Evolutionary conservation across 2,113 vertebrate species (phyloP).

Genomic region (Arenaria interpres): DNA sequence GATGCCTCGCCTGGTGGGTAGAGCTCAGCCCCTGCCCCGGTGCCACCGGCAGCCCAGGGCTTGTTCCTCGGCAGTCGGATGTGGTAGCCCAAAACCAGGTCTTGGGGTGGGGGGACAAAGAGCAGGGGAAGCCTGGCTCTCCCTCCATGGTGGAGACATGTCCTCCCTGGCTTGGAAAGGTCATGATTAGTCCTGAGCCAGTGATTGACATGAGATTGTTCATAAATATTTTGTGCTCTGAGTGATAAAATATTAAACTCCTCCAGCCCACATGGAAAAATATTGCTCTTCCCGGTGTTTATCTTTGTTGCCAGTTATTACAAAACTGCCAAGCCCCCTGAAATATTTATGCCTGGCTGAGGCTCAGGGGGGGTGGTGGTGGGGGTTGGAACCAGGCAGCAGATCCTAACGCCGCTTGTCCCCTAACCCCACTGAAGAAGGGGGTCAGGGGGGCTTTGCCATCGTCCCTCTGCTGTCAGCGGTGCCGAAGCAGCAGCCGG

Average conservation of each 20-base stretch:
- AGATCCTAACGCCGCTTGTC: not conserved
- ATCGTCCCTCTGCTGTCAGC: accelerated
- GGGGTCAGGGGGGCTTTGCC: not conserved
- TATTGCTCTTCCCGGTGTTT: slow-evolving; percentile 61
- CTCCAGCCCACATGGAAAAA: slow-evolving; percentile 65
- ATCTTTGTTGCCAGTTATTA: slow-evolving; percentile 66
- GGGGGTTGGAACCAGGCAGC: not conserved
- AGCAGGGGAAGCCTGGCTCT: not conserved
- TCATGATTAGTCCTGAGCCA: slow-evolving; percentile 47
- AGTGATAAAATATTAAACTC: slow-evolving; percentile 74
- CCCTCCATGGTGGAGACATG: not conserved
- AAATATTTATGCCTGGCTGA: slow-evolving; percentile 63
- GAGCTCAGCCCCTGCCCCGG: not conserved
- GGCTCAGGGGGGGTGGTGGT: not conserved
- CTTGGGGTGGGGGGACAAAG: not conserved
- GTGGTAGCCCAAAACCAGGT: not conserved
- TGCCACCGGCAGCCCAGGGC: not conserved
- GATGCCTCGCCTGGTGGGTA: not conserved
- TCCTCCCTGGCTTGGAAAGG: slow-evolving; percentile 50
- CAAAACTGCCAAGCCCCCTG: slow-evolving; percentile 56
- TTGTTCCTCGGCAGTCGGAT: accelerated
- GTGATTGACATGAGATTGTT: slow-evolving; percentile 61
- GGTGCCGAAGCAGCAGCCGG: accelerated
- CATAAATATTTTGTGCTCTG: slow-evolving; percentile 70
- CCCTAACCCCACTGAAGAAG: not conserved